Conservation (phyloP, 2,113 vertebrate species). For the Protobothrops flavoviridis region DNA sequence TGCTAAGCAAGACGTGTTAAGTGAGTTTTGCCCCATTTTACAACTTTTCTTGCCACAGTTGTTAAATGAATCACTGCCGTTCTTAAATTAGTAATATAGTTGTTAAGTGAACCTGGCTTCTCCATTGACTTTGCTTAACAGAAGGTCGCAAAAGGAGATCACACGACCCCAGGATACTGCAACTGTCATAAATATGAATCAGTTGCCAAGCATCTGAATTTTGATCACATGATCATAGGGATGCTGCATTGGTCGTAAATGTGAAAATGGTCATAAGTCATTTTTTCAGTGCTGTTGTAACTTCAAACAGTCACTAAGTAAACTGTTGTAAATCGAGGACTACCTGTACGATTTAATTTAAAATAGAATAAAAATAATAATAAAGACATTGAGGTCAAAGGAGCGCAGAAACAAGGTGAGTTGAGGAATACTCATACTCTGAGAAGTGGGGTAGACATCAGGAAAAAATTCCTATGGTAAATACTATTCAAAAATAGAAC, state of each 20-base stretch:
- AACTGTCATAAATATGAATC: not conserved
- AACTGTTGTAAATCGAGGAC: not conserved
- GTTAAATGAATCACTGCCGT: not conserved
- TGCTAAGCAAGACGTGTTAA: not conserved
- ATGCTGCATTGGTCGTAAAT: not conserved
- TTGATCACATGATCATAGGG: not conserved
- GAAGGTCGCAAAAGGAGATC: not conserved
- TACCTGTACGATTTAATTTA: not conserved
- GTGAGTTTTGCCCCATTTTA: not conserved
- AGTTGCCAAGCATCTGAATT: not conserved
- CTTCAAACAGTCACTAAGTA: not conserved
- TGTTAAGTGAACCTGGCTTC: not conserved
- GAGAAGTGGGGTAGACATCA: not conserved
- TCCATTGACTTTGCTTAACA: not conserved
- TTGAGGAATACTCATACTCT: not conserved
- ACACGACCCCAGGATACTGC: not conserved
- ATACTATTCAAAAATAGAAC: not conserved
- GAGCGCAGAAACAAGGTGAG: not conserved
- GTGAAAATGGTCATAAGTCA: not conserved
- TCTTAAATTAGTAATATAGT: not conserved
- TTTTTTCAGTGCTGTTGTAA: not conserved
- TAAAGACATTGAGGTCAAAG: not conserved
- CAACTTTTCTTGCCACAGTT: not conserved
- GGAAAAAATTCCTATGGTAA: not conserved
- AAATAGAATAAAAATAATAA: not conserved